Evolutionary conservation across 2,113 vertebrate species (phyloP).

Genomic region (Abramis brama): DNA sequence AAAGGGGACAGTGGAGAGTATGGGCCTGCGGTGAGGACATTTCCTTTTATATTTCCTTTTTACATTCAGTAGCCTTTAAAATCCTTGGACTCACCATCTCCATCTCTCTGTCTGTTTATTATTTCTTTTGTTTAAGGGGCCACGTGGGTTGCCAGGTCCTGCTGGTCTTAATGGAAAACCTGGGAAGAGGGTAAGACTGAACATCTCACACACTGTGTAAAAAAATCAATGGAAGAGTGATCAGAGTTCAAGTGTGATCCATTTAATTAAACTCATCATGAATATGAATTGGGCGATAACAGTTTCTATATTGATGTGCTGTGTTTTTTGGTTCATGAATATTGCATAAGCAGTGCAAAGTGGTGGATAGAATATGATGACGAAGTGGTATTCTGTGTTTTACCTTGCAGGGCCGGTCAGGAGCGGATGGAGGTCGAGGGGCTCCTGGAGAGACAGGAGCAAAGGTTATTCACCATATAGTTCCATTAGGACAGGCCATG

Average conservation of each 20-base stretch:
- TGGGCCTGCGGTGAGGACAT: conserved; percentile 45
- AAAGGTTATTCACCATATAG: conserved; percentile 75
- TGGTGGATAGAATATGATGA: conserved; percentile 34
- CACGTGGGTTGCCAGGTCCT: conserved; percentile 79
- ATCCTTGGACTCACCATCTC: neutral
- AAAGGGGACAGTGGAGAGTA: conserved; percentile 72
- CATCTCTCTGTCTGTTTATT: neutral
- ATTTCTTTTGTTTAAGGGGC: conserved; percentile 74
- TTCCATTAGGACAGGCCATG: neutral
- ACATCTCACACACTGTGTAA: neutral
- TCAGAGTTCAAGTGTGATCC: conserved; percentile 22
- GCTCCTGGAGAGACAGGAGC: conserved; percentile 86
- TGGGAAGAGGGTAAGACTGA: conserved; percentile 84
- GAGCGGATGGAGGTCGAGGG: conserved; percentile 87
- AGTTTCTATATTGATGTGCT: conserved; percentile 23
- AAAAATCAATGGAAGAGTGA: conserved; percentile 25
- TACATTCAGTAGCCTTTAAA: conserved; percentile 23
- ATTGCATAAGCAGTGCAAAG: conserved; percentile 13
- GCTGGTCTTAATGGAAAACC: conserved; percentile 77
- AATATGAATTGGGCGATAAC: conserved; percentile 21
- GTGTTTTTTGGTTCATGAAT: conserved; percentile 24
- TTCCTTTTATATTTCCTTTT: neutral
- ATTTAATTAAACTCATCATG: conserved; percentile 16
- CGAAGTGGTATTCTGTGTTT: conserved; percentile 49
- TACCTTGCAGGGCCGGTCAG: conserved; percentile 77